Evolutionary conservation across 1,140 invertebrate genomes (phyloP).

Genomic region (Lepidotrigona ventralis): DNA sequence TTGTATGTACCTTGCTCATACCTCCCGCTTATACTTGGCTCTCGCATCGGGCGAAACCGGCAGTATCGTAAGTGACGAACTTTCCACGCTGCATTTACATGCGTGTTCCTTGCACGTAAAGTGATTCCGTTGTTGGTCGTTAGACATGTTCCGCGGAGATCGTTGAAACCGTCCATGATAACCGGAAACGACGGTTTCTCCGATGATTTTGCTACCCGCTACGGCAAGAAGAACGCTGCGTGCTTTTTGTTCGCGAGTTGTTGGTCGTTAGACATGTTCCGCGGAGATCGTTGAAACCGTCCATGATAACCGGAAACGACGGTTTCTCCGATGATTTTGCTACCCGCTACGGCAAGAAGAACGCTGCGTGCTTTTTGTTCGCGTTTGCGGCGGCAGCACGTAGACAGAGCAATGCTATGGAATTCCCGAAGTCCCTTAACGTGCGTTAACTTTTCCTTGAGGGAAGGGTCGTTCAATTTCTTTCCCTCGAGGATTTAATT

Average conservation of each 20-base stretch:
- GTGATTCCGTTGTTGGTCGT: conserved; percentile 19
- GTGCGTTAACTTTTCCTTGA: too few species aligned
- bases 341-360: too few species aligned
- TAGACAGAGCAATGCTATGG: neutral
- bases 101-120: neutral
- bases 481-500: neutral
- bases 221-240: too few species aligned
- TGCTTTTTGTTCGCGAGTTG: too few species aligned
- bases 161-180: neutral
- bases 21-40: too few species aligned
- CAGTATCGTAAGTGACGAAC: conserved; percentile 32
- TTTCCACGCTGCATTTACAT: conserved; percentile 8
- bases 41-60: neutral
- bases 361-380: neutral
- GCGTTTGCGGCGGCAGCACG: neutral
- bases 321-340: neutral
- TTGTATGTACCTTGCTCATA: too few species aligned
- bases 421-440: too few species aligned
- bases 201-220: too few species aligned
- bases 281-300: neutral
- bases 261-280: conserved; percentile 21
- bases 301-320: neutral
- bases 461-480: too few species aligned
- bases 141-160: conserved; percentile 1
- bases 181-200: neutral